phyloP scores from a whole-genome alignment of 2,113 vertebrate species.

The Plotosus lineatus region DNA sequence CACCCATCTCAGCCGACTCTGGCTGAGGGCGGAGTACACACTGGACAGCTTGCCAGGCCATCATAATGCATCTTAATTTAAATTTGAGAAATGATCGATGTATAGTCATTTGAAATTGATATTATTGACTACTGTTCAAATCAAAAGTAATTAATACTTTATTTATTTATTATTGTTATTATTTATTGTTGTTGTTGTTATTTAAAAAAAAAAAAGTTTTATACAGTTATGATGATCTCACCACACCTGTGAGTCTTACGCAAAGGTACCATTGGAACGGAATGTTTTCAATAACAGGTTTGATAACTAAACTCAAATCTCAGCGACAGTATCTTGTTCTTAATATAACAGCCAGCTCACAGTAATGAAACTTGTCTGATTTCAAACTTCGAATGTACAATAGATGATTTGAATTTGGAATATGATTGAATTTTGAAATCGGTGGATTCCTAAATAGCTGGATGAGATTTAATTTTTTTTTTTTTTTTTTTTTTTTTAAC shows the following conservation, averaged over 20 bases:
- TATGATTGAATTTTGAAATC: neutral
- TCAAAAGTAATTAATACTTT: too few species aligned
- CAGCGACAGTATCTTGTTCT: neutral
- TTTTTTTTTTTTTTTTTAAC: neutral
- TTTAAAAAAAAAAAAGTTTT: neutral
- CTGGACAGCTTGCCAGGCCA: too few species aligned
- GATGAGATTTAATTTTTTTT: neutral
- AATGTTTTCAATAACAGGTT: constrained; percentile 56
- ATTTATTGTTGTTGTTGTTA: too few species aligned
- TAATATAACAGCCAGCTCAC: neutral
- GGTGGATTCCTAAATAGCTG: neutral
- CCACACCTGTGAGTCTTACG: constrained; percentile 3
- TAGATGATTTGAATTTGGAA: neutral
- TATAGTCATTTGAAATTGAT: too few species aligned
- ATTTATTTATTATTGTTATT: too few species aligned
- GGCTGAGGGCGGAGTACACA: too few species aligned
- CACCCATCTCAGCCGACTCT: too few species aligned
- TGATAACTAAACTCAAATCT: constrained; percentile 38
- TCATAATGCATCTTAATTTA: too few species aligned
- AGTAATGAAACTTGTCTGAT: neutral
- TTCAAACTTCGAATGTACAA: neutral
- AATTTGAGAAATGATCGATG: too few species aligned
- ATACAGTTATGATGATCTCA: constrained; percentile 20
- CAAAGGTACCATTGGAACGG: neutral
- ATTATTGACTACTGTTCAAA: too few species aligned